A percentile compares a stretch with the other conserved stretches of the same genome.
Conservation (phyloP, 2,113 vertebrate genomes). For the Oxygymnocypris stewartii region DNA sequence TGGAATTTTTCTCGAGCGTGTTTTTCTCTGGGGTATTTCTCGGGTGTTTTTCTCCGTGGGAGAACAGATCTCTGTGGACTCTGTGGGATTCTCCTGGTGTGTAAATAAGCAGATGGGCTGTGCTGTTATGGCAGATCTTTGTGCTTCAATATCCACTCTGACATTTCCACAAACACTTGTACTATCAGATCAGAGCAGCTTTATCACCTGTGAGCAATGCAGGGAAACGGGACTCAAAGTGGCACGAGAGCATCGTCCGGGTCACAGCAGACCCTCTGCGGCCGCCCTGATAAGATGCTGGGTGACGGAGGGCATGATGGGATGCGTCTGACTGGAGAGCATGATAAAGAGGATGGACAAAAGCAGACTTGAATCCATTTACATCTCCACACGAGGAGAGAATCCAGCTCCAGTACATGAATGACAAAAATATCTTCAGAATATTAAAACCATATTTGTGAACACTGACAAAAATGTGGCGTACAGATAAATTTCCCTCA, state of each 20-base stretch:
- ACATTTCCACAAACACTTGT: conserved; percentile 73
- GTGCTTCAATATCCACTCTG: conserved; percentile 66
- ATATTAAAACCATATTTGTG: too few relatives aligned
- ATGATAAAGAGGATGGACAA: conserved; percentile 53
- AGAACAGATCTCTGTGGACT: neutral
- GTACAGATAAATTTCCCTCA: too few relatives aligned
- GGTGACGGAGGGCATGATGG: conserved; percentile 75
- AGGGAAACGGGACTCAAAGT: conserved; percentile 48
- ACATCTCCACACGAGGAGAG: neutral
- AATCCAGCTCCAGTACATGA: neutral
- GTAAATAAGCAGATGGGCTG: conserved; percentile 55
- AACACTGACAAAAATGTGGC: too few relatives aligned
- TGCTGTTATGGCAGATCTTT: conserved; percentile 62
- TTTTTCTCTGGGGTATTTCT: too few relatives aligned
- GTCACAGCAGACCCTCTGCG: conserved; percentile 75
- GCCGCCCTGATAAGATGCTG: conserved; percentile 81
- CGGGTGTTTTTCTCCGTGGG: too few relatives aligned
- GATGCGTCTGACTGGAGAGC: conserved; percentile 53
- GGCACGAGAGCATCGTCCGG: conserved; percentile 71
- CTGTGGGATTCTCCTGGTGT: conserved; percentile 47
- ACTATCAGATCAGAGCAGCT: conserved; percentile 59
- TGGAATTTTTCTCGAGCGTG: too few relatives aligned
- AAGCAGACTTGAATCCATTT: conserved; percentile 17
- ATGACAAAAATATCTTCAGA: neutral
- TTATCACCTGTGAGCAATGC: conserved; percentile 64